phyloP scores from a whole-genome alignment of 1,140 invertebrate species.

The Diorhabda elongata region DNA sequence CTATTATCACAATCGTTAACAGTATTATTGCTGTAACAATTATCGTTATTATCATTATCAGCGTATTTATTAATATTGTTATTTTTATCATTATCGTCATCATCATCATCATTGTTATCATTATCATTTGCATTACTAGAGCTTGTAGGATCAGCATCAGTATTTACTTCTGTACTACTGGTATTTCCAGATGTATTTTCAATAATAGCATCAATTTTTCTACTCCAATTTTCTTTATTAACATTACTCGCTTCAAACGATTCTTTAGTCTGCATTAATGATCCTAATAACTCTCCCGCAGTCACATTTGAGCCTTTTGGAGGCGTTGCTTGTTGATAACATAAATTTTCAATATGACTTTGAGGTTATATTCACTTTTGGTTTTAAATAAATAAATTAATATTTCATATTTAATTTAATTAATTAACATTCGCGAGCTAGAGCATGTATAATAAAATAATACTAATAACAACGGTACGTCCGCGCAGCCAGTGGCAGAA shows the following conservation, averaged over 20 bases:
- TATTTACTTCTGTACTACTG: conserved; percentile 1
- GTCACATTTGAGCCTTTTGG: conserved; percentile 22
- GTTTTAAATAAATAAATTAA: no score
- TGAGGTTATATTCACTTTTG: no score
- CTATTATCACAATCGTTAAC: no score
- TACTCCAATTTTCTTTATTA: conserved; percentile 10
- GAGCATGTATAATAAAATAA: no score
- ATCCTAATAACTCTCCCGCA: conserved; percentile 17
- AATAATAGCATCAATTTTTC: conserved; percentile 12
- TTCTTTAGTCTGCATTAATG: conserved; percentile 23
- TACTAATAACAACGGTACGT: no score
- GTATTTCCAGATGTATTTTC: neutral
- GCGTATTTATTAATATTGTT: neutral
- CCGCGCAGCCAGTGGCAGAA: no score
- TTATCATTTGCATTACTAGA: neutral
- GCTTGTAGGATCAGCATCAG: neutral
- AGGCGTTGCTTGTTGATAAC: conserved; percentile 20
- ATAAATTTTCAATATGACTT: no score
- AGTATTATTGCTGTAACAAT: no score
- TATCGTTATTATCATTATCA: no score
- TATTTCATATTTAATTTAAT: no score
- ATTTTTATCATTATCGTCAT: neutral
- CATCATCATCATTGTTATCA: conserved; percentile 4
- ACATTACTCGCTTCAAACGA: conserved; percentile 12
- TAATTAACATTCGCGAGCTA: no score